Percentiles rank a stretch among this genome's conserved stretches.
phyloP scores from a whole-genome alignment of 1,140 invertebrate genomes.

The Pogonomyrmex californicus region DNA sequence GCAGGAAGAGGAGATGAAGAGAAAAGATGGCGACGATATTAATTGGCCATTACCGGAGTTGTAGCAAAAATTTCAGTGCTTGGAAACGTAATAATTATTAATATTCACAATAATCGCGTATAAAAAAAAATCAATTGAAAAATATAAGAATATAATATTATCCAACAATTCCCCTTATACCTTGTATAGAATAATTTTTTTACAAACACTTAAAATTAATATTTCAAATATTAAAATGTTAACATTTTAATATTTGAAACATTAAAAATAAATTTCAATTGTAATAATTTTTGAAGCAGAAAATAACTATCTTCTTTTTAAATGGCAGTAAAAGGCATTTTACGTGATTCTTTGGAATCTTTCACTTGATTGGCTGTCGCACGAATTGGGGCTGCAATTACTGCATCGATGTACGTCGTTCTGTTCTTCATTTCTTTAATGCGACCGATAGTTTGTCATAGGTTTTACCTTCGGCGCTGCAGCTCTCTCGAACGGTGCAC shows the following conservation, averaged over 20 bases:
- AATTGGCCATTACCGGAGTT: slow-evolving; percentile 27
- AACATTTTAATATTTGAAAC: no score
- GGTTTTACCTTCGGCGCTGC: slow-evolving; percentile 15
- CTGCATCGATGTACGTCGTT: background rate
- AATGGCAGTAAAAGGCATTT: background rate
- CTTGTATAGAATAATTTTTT: background rate
- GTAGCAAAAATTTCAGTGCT: slow-evolving; percentile 7
- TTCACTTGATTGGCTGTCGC: background rate
- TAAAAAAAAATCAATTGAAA: background rate
- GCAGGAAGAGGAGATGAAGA: slow-evolving; percentile 11
- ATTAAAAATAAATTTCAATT: slow-evolving; percentile 1
- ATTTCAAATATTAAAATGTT: no score
- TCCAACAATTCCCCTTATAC: background rate
- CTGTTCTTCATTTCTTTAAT: background rate
- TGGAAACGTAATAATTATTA: background rate
- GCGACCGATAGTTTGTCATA: slow-evolving; percentile 35
- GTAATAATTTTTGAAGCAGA: background rate
- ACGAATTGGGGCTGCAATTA: background rate
- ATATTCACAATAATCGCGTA: background rate
- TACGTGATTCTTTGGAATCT: background rate
- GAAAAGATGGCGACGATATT: background rate
- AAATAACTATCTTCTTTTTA: background rate
- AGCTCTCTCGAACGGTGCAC: background rate
- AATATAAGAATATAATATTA: background rate
- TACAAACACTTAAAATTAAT: background rate